These are phyloP conservation scores for Sphyrna mokarran DNA, from an alignment of 2,113 vertebrate genomes.

Conservation along the genomic window DNA sequence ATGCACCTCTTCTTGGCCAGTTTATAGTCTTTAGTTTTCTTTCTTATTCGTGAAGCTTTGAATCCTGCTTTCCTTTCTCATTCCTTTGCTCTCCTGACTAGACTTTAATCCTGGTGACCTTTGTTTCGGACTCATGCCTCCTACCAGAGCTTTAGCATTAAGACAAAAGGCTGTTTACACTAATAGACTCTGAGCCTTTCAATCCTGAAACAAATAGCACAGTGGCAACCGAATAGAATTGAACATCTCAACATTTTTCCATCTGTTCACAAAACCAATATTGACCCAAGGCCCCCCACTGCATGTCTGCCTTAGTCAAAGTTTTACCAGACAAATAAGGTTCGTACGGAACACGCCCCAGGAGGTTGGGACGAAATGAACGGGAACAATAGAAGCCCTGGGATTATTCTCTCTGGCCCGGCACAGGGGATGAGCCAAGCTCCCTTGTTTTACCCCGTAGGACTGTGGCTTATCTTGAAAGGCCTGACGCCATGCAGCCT, in stretches of 20 bases:
- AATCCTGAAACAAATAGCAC: conserved; percentile 63
- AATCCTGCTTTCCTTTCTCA: conserved; percentile 33
- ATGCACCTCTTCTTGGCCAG: background rate
- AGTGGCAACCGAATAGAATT: conserved; percentile 58
- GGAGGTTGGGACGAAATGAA: conserved; percentile 56
- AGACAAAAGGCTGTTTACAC: conserved; percentile 78
- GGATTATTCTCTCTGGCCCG: conserved; percentile 52
- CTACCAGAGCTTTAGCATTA: conserved; percentile 57
- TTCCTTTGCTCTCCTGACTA: conserved; percentile 37
- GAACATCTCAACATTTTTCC: conserved; percentile 68
- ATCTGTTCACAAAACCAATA: conserved; percentile 67
- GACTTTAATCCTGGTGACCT: conserved; percentile 55
- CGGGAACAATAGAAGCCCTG: conserved; percentile 55
- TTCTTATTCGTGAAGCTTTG: conserved; percentile 37
- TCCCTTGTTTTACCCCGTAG: conserved; percentile 57
- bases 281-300: conserved; percentile 60
- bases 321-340: conserved; percentile 62
- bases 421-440: conserved; percentile 51
- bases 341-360: conserved; percentile 54
- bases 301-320: conserved; percentile 60
- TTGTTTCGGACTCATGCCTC: conserved; percentile 56
- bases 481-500: conserved; percentile 50
- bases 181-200: conserved; percentile 62
- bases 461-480: conserved; percentile 53
- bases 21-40: conserved; percentile 31